Evolutionary conservation across 2,888 invertebrate species (phyloP).

Genomic region (Stegana nigrithorax): DNA sequence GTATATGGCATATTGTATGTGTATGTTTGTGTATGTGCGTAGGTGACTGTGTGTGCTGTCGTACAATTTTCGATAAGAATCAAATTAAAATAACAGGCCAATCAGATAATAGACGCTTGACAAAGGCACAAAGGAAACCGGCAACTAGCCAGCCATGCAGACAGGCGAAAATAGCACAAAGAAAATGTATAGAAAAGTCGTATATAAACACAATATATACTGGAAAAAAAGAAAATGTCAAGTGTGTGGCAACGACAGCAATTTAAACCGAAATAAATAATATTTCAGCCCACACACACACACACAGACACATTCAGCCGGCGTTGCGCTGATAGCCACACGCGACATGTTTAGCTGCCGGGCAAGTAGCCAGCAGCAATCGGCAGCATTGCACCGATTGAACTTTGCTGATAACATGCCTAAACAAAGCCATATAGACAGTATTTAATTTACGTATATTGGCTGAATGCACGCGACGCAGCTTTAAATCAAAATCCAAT

Average conservation of each 20-base stretch:
- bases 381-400: neutral
- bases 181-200: no score
- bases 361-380: neutral
- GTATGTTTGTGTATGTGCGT: no score
- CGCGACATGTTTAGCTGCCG: no score
- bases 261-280: neutral
- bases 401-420: neutral
- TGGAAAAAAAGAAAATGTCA: no score
- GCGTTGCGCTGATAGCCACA: neutral
- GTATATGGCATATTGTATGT: no score
- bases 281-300: neutral
- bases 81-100: neutral
- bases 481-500: no score
- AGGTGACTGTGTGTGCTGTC: no score
- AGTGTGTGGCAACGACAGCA: no score
- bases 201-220: no score
- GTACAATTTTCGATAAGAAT: neutral
- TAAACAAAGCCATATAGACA: neutral
- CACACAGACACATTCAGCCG: neutral
- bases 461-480: no score
- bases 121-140: neutral
- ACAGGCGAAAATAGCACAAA: no score
- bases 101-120: slow-evolving; percentile 7
- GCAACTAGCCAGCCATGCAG: no score
- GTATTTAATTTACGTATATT: neutral